Evolutionary conservation across 2,113 vertebrate genomes (phyloP).

Genomic region (Cephalopterus ornatus): DNA sequence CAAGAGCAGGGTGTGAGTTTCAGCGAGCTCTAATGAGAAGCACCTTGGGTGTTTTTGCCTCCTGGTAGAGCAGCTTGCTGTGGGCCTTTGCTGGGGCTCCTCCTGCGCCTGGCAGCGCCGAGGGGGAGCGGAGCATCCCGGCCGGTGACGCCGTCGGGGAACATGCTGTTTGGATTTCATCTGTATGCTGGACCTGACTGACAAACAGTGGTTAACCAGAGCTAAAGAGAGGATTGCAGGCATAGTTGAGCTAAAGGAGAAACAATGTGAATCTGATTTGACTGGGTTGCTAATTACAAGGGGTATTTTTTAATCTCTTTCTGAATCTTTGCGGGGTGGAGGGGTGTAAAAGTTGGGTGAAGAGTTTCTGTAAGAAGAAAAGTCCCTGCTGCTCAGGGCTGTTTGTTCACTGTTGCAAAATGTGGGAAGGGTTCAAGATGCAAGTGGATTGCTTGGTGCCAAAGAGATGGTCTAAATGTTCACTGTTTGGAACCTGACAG

Average conservation of each 20-base stretch:
- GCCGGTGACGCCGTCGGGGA: rapidly evolving
- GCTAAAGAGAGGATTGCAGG: background rate
- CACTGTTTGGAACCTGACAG: background rate
- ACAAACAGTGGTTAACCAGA: background rate
- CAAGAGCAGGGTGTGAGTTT: background rate
- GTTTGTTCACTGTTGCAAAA: background rate
- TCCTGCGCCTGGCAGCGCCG: rapidly evolving
- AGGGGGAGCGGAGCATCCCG: background rate
- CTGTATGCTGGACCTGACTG: background rate
- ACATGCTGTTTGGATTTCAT: background rate
- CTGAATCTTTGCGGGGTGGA: background rate
- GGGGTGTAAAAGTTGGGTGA: background rate
- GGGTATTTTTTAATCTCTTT: background rate
- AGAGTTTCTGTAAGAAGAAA: background rate
- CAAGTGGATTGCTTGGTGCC: background rate
- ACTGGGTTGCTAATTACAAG: conserved; percentile 15
- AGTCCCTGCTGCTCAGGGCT: background rate
- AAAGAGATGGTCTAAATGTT: background rate
- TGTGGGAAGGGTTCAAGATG: background rate
- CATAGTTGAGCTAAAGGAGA: background rate
- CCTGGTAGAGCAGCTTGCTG: background rate
- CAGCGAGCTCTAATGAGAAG: background rate
- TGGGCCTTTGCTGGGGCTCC: background rate
- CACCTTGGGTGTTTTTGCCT: background rate
- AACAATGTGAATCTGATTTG: conserved; percentile 6